These are phyloP conservation scores for Echiichthys vipera DNA, from an alignment of 2,797 vertebrate genomes.

Conservation along the genomic window DNA sequence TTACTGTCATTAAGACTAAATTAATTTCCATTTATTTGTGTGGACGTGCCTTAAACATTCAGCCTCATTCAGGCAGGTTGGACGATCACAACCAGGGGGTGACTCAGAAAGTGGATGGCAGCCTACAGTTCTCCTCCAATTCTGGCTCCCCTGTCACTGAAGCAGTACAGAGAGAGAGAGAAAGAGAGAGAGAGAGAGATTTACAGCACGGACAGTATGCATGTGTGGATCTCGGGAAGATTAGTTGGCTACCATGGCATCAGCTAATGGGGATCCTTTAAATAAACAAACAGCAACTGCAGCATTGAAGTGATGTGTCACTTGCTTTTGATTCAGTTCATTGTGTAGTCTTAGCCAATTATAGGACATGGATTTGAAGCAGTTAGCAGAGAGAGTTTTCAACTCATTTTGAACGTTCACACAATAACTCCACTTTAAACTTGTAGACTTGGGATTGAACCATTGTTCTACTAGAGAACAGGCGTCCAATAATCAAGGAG, in stretches of 20 bases:
- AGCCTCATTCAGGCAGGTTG: constrained; percentile 40
- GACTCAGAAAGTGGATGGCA: constrained; percentile 48
- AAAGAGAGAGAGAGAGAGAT: background rate
- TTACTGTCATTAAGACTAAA: background rate
- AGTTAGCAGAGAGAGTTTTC: constrained; percentile 27
- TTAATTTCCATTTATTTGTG: background rate
- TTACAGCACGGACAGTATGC: too few relatives aligned
- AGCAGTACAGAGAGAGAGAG: background rate
- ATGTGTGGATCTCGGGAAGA: too few relatives aligned
- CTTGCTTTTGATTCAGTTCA: constrained; percentile 28
- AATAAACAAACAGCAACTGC: too few relatives aligned
- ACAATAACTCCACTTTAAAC: too few relatives aligned
- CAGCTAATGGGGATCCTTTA: too few relatives aligned
- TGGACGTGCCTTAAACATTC: constrained; percentile 28
- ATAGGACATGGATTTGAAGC: constrained; percentile 18
- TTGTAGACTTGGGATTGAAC: constrained; percentile 28
- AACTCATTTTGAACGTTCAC: constrained; percentile 19
- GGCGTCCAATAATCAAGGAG: constrained; percentile 7
- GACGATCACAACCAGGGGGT: constrained; percentile 29
- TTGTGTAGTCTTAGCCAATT: constrained; percentile 20
- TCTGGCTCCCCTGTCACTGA: constrained; percentile 10
- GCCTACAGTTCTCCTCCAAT: constrained; percentile 38
- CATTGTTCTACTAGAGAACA: constrained; percentile 21
- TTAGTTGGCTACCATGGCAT: too few relatives aligned
- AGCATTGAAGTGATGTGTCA: constrained; percentile 1